Conservation (phyloP, 1,140 invertebrate species). For the Eurosta solidaginis region DNA sequence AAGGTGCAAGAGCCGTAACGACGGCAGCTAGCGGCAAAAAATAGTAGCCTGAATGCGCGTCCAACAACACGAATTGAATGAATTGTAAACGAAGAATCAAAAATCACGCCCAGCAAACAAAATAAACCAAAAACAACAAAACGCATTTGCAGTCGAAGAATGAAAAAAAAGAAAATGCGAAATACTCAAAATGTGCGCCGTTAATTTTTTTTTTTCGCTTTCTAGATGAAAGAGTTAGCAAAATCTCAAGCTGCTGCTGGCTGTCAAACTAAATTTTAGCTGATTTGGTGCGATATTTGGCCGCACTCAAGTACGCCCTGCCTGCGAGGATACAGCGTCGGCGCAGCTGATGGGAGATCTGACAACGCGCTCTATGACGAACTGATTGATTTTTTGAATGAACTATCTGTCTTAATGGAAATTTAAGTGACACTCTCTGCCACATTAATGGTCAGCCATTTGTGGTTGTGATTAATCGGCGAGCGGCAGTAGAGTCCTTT, state of each 20-base stretch:
- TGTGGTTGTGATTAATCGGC: no score
- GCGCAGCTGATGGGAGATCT: not conserved
- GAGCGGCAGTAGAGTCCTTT: no score
- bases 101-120: constrained; percentile 15
- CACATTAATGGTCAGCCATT: not conserved
- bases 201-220: no score
- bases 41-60: no score
- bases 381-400: not conserved
- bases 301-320: not conserved
- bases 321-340: not conserved
- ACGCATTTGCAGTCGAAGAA: not conserved
- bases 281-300: no score
- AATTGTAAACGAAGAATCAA: constrained; percentile 27
- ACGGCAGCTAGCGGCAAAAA: not conserved
- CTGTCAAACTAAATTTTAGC: not conserved
- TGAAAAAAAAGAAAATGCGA: not conserved
- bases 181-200: no score
- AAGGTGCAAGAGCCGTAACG: not conserved
- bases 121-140: not conserved
- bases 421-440: not conserved
- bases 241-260: not conserved
- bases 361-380: not conserved
- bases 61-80: not conserved
- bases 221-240: not conserved
- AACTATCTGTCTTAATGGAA: not conserved